phyloP scores from a whole-genome alignment of 1,140 invertebrate genomes.

The Paraescarpia echinospica region DNA sequence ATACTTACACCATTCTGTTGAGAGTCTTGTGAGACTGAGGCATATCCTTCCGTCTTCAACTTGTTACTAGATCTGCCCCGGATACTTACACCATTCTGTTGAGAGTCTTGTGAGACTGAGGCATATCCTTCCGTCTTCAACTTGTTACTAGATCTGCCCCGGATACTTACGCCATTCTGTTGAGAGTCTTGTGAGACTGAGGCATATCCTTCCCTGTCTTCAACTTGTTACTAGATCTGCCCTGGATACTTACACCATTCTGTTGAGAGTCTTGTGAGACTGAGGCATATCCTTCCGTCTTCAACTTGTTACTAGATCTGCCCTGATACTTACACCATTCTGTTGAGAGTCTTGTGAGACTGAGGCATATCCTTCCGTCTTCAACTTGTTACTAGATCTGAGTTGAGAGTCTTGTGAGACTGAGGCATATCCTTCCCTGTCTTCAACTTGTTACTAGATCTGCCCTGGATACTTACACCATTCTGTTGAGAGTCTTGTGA shows the following conservation, averaged over 20 bases:
- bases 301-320: not conserved
- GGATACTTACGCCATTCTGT: conserved; percentile 9
- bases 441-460: not conserved
- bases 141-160: not conserved
- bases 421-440: not conserved
- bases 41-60: not conserved
- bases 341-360: not conserved
- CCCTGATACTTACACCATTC: conserved; percentile 8
- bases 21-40: not conserved
- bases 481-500: not conserved
- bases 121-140: not conserved
- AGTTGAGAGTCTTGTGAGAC: not conserved
- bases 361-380: not conserved
- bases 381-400: not conserved
- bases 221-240: not conserved
- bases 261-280: not conserved
- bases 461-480: conserved; percentile 1
- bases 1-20: conserved; percentile 5
- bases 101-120: not conserved
- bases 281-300: not conserved
- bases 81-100: conserved; percentile 8
- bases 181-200: not conserved
- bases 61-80: not conserved
- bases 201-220: not conserved
- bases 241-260: conserved; percentile 8